Evolutionary conservation across 2,797 vertebrate genomes (phyloP).

Genomic region (Enteromius thamalakanensis): DNA sequence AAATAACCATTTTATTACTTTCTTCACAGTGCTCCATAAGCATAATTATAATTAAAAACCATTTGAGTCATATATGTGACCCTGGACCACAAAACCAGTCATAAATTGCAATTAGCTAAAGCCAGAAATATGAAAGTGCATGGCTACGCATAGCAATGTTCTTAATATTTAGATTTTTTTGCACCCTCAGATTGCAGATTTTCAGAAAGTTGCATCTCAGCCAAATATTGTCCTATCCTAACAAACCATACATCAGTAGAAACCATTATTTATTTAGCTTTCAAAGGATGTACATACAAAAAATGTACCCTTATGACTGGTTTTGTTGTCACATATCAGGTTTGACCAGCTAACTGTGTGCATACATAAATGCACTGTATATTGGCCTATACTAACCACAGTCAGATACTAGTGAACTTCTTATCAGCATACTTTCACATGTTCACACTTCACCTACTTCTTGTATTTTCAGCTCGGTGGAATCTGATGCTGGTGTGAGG

Average conservation of each 20-base stretch:
- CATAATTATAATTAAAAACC: conserved; percentile 62
- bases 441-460: conserved; percentile 45
- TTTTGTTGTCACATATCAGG: conserved; percentile 20
- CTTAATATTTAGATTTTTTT: too few species aligned
- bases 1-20: neutral
- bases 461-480: neutral
- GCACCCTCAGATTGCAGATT: too few species aligned
- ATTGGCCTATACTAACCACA: neutral
- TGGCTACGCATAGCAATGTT: too few species aligned
- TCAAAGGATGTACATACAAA: too few species aligned
- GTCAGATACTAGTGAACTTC: conserved; percentile 42
- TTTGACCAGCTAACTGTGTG: conserved; percentile 56
- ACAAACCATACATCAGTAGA: too few species aligned
- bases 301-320: too few species aligned
- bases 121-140: too few species aligned
- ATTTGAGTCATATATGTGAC: conserved; percentile 49
- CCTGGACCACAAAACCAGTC: too few species aligned
- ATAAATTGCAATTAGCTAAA: too few species aligned
- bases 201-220: too few species aligned
- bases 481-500: conserved; percentile 49
- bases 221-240: too few species aligned
- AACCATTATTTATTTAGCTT: too few species aligned
- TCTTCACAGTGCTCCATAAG: conserved; percentile 17
- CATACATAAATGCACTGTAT: conserved; percentile 55
- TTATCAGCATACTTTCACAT: neutral